Conservation (phyloP, 2,888 invertebrate genomes). For the Platynereis dumerilii region DNA sequence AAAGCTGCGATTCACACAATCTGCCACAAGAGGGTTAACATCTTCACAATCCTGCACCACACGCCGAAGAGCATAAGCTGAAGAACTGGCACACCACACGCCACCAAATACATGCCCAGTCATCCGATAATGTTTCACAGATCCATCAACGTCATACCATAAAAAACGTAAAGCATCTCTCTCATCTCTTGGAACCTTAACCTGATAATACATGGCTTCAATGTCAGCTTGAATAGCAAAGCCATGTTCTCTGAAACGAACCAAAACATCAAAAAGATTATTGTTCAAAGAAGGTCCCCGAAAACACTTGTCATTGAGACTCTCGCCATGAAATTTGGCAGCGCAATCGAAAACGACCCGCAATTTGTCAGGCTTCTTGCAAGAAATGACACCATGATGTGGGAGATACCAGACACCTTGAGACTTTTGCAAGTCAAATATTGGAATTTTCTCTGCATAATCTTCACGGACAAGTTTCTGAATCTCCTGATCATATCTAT, state of each 20-base stretch:
- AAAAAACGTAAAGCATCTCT: slow-evolving; percentile 26
- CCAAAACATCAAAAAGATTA: slow-evolving; percentile 23
- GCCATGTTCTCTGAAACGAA: slow-evolving; percentile 27
- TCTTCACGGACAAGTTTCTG: background rate
- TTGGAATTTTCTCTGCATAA: slow-evolving; percentile 16
- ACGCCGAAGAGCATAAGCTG: slow-evolving; percentile 20
- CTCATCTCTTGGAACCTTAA: slow-evolving; percentile 20
- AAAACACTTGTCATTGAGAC: slow-evolving; percentile 30
- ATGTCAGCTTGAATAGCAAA: slow-evolving; percentile 33
- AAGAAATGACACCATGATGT: slow-evolving; percentile 28
- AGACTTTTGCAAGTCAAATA: background rate
- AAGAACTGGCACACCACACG: slow-evolving; percentile 20
- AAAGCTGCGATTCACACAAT: slow-evolving; percentile 27
- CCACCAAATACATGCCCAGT: slow-evolving; percentile 24
- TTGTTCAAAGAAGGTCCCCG: slow-evolving; percentile 32
- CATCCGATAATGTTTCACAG: slow-evolving; percentile 22
- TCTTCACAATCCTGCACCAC: background rate
- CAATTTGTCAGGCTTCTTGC: slow-evolving; percentile 26
- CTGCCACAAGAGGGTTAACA: no score
- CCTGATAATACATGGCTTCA: slow-evolving; percentile 35
- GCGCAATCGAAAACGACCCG: slow-evolving; percentile 34
- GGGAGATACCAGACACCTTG: slow-evolving; percentile 15
- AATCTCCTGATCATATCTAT: no score
- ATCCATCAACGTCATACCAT: slow-evolving; percentile 28
- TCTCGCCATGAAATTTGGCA: slow-evolving; percentile 22